These are phyloP conservation scores for Ptychobarbus kaznakovi DNA, from an alignment of 2,797 vertebrate species.

Conservation along the genomic window DNA sequence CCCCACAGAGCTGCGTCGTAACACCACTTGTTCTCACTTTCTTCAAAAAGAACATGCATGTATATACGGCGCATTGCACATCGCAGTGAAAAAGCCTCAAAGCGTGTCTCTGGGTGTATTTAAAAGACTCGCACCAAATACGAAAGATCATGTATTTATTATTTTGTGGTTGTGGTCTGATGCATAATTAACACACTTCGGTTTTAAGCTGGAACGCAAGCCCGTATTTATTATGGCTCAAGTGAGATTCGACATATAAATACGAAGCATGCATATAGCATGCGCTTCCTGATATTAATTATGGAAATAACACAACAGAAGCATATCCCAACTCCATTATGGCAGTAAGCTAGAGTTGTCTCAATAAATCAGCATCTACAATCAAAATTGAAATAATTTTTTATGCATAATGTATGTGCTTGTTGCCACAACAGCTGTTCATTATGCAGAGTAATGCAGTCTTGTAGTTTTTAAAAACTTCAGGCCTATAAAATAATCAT, in stretches of 20 bases:
- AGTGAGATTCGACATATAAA: slow-evolving; percentile 81
- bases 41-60: slow-evolving; percentile 15
- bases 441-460: slow-evolving; percentile 95
- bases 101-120: not conserved
- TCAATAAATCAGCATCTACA: slow-evolving; percentile 98
- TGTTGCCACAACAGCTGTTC: slow-evolving; percentile 98
- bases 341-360: slow-evolving; percentile 93
- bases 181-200: slow-evolving; percentile 76
- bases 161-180: slow-evolving; percentile 73
- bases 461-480: slow-evolving; percentile 96
- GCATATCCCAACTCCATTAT: slow-evolving; percentile 96
- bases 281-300: slow-evolving; percentile 90
- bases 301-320: slow-evolving; percentile 94
- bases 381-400: slow-evolving; percentile 98
- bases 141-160: slow-evolving; percentile 64
- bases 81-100: not conserved
- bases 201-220: slow-evolving; percentile 75
- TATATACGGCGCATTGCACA: not conserved
- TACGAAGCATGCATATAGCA: slow-evolving; percentile 80
- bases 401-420: slow-evolving; percentile 96
- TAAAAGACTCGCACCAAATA: slow-evolving; percentile 9
- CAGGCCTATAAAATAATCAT: slow-evolving; percentile 90
- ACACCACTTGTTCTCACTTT: slow-evolving; percentile 32
- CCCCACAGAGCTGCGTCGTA: not conserved
- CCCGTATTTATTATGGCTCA: slow-evolving; percentile 78